Conservation (phyloP, 2,113 vertebrate species). For the Gobiocypris rarus region DNA sequence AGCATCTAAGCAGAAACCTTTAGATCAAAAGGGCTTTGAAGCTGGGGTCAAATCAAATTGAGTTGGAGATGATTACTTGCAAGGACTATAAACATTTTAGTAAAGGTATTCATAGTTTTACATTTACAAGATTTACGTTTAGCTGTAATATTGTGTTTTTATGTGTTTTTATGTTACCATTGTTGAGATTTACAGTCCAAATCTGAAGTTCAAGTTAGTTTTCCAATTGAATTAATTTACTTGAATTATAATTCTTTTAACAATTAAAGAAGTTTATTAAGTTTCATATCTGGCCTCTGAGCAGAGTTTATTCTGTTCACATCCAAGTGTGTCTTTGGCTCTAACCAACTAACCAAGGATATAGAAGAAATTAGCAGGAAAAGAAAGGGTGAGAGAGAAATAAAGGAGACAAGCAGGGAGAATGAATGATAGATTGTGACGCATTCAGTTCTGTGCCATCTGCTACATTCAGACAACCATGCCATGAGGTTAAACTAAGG, state of each 20-base stretch:
- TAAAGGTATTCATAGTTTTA: neutral
- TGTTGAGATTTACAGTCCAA: neutral
- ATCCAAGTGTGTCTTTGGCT: neutral
- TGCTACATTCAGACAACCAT: slow-evolving; percentile 14
- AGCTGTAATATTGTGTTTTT: neutral
- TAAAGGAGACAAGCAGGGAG: neutral
- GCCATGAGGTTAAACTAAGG: slow-evolving; percentile 32
- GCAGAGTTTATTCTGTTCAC: neutral
- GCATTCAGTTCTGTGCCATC: slow-evolving; percentile 28
- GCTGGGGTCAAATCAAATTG: neutral
- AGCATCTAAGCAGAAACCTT: neutral
- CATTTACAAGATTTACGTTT: neutral
- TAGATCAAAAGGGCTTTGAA: neutral
- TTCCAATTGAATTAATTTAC: no score
- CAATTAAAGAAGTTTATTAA: no score
- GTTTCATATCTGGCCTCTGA: neutral
- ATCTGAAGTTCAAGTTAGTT: no score
- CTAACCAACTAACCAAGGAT: neutral
- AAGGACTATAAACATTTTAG: neutral
- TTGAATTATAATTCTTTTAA: no score
- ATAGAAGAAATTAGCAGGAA: neutral
- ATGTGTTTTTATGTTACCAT: neutral
- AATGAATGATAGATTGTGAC: slow-evolving; percentile 8
- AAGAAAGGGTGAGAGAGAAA: neutral
- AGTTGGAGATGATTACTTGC: neutral